Evolutionary conservation across 2,113 vertebrate genomes (phyloP).

Genomic region (Clupea harengus): DNA sequence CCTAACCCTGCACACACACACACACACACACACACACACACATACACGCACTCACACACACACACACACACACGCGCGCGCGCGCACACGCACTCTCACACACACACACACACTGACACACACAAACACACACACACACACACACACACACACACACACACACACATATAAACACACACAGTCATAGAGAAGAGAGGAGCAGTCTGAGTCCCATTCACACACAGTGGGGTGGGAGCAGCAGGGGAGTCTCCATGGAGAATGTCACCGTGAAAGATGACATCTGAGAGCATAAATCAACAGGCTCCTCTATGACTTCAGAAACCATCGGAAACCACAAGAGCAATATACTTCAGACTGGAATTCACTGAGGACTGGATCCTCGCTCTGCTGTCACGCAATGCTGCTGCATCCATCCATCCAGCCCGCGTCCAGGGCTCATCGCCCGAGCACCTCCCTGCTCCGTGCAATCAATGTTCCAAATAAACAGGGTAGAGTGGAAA

Average conservation of each 20-base stretch:
- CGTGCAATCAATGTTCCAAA: constrained; percentile 27
- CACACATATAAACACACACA: neutral
- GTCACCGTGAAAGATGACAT: constrained; percentile 55
- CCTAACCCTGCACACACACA: neutral
- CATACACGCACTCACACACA: neutral
- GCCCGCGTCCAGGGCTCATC: neutral
- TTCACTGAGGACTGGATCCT: constrained; percentile 68
- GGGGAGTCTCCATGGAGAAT: constrained; percentile 48
- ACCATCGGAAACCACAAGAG: constrained; percentile 66
- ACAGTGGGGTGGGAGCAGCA: constrained; percentile 24
- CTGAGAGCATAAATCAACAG: constrained; percentile 62
- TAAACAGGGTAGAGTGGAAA: constrained; percentile 33
- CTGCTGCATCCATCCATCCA: constrained; percentile 41
- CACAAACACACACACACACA: too few species aligned
- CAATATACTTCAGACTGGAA: constrained; percentile 66
- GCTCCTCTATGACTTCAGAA: constrained; percentile 56
- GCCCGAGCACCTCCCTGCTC: neutral
- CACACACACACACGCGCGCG: neutral
- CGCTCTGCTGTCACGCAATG: constrained; percentile 68
- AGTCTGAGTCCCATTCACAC: constrained; percentile 28
- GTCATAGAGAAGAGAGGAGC: neutral
- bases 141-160: neutral
- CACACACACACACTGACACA: constrained; percentile 31
- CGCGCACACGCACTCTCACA: neutral
- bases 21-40: neutral